phyloP scores from a whole-genome alignment of 2,113 vertebrate genomes.

The Ranitomeya variabilis region DNA sequence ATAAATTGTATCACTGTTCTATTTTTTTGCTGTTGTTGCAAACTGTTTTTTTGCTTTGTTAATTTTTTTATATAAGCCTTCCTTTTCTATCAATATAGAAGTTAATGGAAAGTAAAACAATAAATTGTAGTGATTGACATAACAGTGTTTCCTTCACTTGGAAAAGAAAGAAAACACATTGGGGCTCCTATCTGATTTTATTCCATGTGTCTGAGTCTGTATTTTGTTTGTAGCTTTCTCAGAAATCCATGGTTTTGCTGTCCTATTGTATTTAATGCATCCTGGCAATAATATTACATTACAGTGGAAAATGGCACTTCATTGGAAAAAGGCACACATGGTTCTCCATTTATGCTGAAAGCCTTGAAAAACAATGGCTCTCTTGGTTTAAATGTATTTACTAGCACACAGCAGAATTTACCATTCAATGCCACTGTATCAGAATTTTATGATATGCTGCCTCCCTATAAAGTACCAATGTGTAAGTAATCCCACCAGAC shows the following conservation, averaged over 20 bases:
- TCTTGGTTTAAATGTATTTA: not conserved
- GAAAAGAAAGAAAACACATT: not conserved
- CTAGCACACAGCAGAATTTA: constrained; percentile 29
- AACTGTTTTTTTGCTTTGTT: no score
- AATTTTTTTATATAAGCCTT: not conserved
- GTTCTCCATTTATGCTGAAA: constrained; percentile 40
- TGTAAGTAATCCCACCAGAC: not conserved
- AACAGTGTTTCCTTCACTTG: not conserved
- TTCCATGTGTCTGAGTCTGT: constrained; percentile 13
- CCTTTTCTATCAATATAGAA: not conserved
- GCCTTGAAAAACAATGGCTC: not conserved
- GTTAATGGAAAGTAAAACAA: not conserved
- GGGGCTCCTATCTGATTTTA: not conserved
- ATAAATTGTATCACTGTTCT: no score
- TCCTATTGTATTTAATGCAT: constrained; percentile 33
- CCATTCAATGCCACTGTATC: constrained; percentile 36
- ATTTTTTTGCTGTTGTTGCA: no score
- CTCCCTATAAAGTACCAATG: not conserved
- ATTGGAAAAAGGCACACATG: constrained; percentile 36
- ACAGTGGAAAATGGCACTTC: constrained; percentile 47
- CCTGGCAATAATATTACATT: constrained; percentile 27
- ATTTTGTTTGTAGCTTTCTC: constrained; percentile 26
- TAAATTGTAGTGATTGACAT: not conserved
- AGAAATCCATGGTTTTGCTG: constrained; percentile 34
- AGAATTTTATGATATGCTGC: constrained; percentile 23